These are phyloP conservation scores for Sceloporus undulatus DNA, from an alignment of 2,113 vertebrate genomes.

Conservation along the genomic window DNA sequence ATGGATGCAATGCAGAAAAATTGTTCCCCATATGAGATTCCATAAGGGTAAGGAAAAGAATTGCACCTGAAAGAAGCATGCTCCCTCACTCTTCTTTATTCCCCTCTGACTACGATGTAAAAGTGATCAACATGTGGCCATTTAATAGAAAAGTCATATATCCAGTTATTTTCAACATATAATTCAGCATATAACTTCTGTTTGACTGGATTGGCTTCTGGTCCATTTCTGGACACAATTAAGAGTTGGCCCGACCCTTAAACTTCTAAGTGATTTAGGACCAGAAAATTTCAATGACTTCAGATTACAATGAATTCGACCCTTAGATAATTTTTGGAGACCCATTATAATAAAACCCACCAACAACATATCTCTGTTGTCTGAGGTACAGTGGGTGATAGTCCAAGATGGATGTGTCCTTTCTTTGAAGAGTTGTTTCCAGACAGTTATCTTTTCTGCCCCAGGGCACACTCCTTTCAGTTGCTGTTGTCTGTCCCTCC, in stretches of 20 bases:
- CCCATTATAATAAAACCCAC: neutral
- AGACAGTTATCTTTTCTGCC: neutral
- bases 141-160: neutral
- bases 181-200: neutral
- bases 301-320: neutral
- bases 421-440: neutral
- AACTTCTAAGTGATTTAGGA: neutral
- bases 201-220: neutral
- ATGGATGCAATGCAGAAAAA: neutral
- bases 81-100: neutral
- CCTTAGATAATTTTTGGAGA: neutral
- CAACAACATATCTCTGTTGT: neutral
- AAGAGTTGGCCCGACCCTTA: neutral
- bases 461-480: neutral
- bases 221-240: neutral
- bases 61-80: neutral
- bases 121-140: neutral
- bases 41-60: neutral
- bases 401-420: neutral
- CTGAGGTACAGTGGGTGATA: neutral
- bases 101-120: neutral
- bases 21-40: too few relatives aligned
- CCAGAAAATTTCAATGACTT: neutral
- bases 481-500: neutral
- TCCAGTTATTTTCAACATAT: neutral